Evolutionary conservation across 2,797 vertebrate species (phyloP), one percentile per base, ranked within the genome.

Genomic region (Neosilurus hyrtlii): DNA sequence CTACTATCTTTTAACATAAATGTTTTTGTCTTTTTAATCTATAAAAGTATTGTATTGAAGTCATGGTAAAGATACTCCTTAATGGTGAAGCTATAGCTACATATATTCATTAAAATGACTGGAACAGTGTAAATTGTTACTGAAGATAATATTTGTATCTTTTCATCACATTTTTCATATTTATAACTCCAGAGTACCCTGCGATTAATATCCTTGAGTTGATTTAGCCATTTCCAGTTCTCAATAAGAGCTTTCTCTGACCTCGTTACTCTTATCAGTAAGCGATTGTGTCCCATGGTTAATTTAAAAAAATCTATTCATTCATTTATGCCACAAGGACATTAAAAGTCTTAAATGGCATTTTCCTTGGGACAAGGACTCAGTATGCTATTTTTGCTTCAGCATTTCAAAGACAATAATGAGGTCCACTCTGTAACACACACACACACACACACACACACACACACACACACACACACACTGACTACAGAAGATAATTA

Each of bases 301-400:
- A 43, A 63, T 78, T 80, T 85, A 9, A 79, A 68, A 15, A 71
- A 26, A 30, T 49, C 70, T 67, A 10, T 75, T 59, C 61, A 75
- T 85, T 86, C 26, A 66, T 84, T 84, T 62, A 84, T 67, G 30
- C 43, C 78, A 74, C 82, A 88, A 85, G 84, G 85, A 86, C 87
- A 81, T 74, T 84, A 78, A 73, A 84, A 63, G 26, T 63, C 63
- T 57, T 54, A 49, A 73, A 71, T 66, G 57, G 20, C 56, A 43
- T 83, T 81, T 54, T 86, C 11, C 35, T 18, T 65, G 72, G 63
- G 70, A 83, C 74, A 83, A 67, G 73, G 76, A 59, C 82, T 26
- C 35, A 59, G 30, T 86, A 71, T 82, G 78, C 73, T 80, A 59
- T 76, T 81, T 85, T 74, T 85, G 75, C 71, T 72, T 82, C 56